Base-by-base conservation (phyloP, 2,113 vertebrate genomes). In the Eurypyga helias region DNA sequence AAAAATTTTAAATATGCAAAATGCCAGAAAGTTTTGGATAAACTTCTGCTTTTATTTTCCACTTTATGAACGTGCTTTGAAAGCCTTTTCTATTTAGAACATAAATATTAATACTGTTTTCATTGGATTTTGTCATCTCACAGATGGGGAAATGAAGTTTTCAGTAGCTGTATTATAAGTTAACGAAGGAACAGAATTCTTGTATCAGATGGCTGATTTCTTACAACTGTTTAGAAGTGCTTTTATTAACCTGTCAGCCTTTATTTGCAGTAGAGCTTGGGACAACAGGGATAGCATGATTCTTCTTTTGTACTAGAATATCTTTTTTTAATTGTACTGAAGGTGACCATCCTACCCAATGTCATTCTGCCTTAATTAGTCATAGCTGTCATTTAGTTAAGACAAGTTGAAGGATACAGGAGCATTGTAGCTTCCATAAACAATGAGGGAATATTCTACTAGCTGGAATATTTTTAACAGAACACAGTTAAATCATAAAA, bases 81-180 rank as follows among this genome's bases (percentile, higher is more conserved):
- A 94, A 88, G 54, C 33, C 10, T 86, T 82, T 94, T 89, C 55
- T 45, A 7, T 90, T 75, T 87, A 75, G 79, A 95, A 66, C 58
- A 95, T 91, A 85, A 97, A 95, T 93, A 82, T 86, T 91, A 93
- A 91, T 96, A 48, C 14, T 87, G 52, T 85, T 96, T 91, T 65
- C 46, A 67, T 88, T 77, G 33, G 25, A 66, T 80, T 91, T 94
- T 96, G 51, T 91, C 60, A 78, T 75, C 54, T 95, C 76, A 89
- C 93, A 93, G 70, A 87, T 91, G 86, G 94, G 77, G 77, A 91
- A 91, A 87, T 46, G n/a, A 88, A 65, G 34, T 89, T 92, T 97
- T 93, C 87, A 82, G 73, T 94, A 94, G 89, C 69, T 95, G 70
- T 82, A 82, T 84, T 81, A 65, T 67, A 93, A 87, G 34, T 55